Base-by-base conservation (phyloP, 2,797 vertebrate species). In the Sebastes paucispinis region DNA sequence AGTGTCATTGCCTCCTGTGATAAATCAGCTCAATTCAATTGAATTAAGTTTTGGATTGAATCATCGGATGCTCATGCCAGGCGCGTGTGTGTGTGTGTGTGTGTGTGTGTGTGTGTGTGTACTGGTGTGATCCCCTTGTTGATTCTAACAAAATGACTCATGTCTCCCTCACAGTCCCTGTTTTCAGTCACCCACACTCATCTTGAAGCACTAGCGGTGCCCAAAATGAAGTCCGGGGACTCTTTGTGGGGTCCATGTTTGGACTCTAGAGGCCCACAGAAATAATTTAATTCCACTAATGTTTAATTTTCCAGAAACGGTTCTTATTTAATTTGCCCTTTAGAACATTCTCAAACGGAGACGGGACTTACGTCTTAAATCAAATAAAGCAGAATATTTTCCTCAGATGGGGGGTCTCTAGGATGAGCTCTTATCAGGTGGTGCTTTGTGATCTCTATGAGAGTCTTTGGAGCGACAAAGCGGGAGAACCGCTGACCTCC, bases 101-200 rank as follows among this genome's bases (percentile, higher is more conserved):
- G 32, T 67, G 74, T 57, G 18, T 43, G n/a, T 60, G 57, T 50
- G 72, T 55, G 69, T 60, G 55, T 27, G 52, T 70, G n/a, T 34
- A 27, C 69, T 71, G 81, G 63, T 81, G 69, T 70, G 58, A 81
- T 55, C 63, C 73, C 80, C 76, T 66, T 77, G 86, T 83, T 87
- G 77, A 83, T 87, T 89, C 63, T 63, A 77, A 67, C 57, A 58
- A 85, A 89, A 70, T 94, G 86, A 94, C 84, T 90, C 82, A 87
- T 77, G 77, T 87, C 69, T 86, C 86, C 80, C 76, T 66, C 80
- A 67, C 69, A 79, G 52, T 66, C 31, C 58, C 34, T 14, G 36
- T 80, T 80, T 72, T 67, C 80, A 85, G 76, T 88, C 85, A 76
- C 80, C 78, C 84, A 87, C 81, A 69, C 63, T 77, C 50, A 73